Evolutionary conservation across 2,888 invertebrate species (phyloP), one percentile per base, ranked within the genome.

Genomic region (Cabera pusaria): DNA sequence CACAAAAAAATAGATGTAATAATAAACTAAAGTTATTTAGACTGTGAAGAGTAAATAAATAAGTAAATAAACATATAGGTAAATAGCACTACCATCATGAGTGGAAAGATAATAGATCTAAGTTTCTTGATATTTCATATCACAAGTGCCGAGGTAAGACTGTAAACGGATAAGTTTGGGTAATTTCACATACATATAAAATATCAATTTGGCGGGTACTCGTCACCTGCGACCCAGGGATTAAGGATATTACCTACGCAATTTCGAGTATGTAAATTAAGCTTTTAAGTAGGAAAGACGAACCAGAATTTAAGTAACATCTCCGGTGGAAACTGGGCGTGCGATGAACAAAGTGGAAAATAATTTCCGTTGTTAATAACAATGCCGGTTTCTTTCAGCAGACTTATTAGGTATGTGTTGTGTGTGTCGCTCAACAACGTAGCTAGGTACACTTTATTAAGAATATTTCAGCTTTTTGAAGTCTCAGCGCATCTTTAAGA

Each of bases 221-320:
- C 54, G 54, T 61, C 68, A 69, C 69, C 62, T 67, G 64, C 47
- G 60, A 53, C 59, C 54, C 39, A 23, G 31, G 52, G 54, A 60
- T 67, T 64, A 62, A 35, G 24, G 42, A 33, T 36, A 33, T 37
- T 43, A 43, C 42, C 23, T 27, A 32, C 32, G 32, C 32, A 37
- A 43, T 43, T 43, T 37, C 36, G 20, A 56, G 59, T 58, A 69
- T 69, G 66, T 36, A 68, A 69, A 69, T 64, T 52, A 63, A 46
- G 46, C 44, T 54, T 51, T 50, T 46, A 42, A 41, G 49, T 51
- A 40, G 32, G 35, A 40, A 48, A 43, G 24, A 23, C 28, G 39
- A 40, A 40, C 33, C 33, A 19, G 14, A 41, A 29, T 40, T 28
- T 23, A 19, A 33, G 27, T 33, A 28, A 24, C 23, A 33, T 14